phyloP scores from a whole-genome alignment of 92 coral and sea anemone species.

The Phenganax subtilis region DNA sequence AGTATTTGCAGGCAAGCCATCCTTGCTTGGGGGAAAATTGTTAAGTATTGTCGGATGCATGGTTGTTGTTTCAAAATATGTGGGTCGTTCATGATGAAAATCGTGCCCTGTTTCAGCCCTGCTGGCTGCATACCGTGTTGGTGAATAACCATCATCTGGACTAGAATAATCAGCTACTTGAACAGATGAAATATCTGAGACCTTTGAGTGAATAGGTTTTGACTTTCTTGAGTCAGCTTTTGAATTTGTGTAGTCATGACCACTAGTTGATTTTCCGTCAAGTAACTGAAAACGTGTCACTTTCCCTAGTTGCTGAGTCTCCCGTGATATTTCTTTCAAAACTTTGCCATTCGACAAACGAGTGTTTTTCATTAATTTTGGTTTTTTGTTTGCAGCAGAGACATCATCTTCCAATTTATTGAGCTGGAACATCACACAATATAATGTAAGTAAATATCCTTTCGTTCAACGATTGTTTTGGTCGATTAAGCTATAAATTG shows the following conservation, averaged over 20 bases:
- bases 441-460: neutral
- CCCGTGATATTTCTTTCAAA: slow-evolving; percentile 33
- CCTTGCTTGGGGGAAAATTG: slow-evolving; percentile 12
- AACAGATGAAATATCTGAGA: slow-evolving; percentile 15
- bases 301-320: slow-evolving; percentile 31
- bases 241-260: neutral
- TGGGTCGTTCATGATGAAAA: neutral
- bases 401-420: slow-evolving; percentile 25
- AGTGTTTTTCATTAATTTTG: slow-evolving; percentile 26
- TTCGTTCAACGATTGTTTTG: neutral
- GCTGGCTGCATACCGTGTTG: slow-evolving; percentile 19
- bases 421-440: neutral
- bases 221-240: slow-evolving; percentile 14
- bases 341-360: slow-evolving; percentile 17
- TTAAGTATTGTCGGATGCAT: slow-evolving; percentile 11
- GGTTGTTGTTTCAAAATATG: slow-evolving; percentile 22
- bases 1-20: slow-evolving; percentile 17
- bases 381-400: slow-evolving; percentile 63
- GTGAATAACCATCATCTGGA: slow-evolving; percentile 33
- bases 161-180: neutral
- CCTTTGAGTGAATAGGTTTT: slow-evolving; percentile 7
- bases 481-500: too few relatives aligned
- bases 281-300: slow-evolving; percentile 36
- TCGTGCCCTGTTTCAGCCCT: neutral
- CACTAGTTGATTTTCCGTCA: neutral